A percentile compares a stretch with the other conserved stretches of the same genome.
These are phyloP conservation scores for Clangula hyemalis DNA, from an alignment of 2,797 vertebrate genomes.

Conservation along the genomic window DNA sequence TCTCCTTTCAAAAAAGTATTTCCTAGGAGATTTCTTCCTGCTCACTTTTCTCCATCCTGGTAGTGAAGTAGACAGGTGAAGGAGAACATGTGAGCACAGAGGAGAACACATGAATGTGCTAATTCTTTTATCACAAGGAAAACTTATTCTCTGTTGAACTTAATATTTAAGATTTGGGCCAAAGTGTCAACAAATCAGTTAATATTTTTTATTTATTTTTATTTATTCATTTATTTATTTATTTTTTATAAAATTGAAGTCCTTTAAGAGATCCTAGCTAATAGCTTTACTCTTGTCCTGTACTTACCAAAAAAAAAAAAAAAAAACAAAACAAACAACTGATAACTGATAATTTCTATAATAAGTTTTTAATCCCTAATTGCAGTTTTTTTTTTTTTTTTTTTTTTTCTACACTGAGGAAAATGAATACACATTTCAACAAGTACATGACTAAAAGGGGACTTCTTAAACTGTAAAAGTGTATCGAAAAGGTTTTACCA, in stretches of 20 bases:
- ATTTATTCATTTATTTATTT: too few relatives aligned
- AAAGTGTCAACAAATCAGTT: not conserved
- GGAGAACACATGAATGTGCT: not conserved
- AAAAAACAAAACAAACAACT: not conserved
- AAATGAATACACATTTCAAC: not conserved
- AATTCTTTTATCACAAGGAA: not conserved
- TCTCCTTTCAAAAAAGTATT: not conserved
- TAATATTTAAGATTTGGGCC: not conserved
- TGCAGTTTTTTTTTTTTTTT: not conserved
- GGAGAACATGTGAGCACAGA: not conserved
- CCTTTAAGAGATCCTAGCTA: not conserved
- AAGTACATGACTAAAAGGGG: accelerated
- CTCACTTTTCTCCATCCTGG: not conserved
- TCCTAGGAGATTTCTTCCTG: not conserved
- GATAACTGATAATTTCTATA: not conserved
- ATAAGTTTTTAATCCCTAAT: not conserved
- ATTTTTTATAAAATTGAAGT: not conserved
- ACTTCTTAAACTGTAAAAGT: not conserved
- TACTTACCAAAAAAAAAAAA: not conserved
- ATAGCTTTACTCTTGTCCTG: not conserved
- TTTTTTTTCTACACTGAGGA: not conserved
- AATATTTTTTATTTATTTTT: not conserved
- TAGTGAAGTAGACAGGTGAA: not conserved
- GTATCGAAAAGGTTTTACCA: not conserved
- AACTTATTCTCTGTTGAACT: not conserved